Base-by-base conservation (phyloP, 2,888 invertebrate species). In the Tetranychus truncatus region DNA sequence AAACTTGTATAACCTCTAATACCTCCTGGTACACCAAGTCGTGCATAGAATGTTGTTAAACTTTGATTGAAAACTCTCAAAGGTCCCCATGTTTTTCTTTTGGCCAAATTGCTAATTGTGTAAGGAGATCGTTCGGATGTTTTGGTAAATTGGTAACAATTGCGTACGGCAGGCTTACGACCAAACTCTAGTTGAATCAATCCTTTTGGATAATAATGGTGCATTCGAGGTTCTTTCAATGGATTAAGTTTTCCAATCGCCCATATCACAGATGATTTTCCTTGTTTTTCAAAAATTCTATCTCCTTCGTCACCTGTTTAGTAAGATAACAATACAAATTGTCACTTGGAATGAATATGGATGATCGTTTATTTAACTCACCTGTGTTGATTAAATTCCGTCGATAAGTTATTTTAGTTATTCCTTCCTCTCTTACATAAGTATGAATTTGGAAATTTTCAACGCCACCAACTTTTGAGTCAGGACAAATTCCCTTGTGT, bases 21-120 rank as follows among this genome's bases (percentile, higher is more conserved):
- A 0, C 90, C 91, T 5, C 91, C 94, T 44, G 91, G 88, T 4
- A 92, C 91, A 0, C 95, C 95, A 76, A 95, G 84, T 76, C 89
- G 87, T 45, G 92, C 89, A 78, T 87, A 88, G 82, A 94, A 92
- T 75, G 89, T 88, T 78, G 91, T 87, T 76, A 91, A 87, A 74
- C 89, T 86, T 77, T 83, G 82, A 76, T 86, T 85, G 34, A 85
- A 83, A 76, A 86, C 84, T 76, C 84, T 82, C 7, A 82, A 80
- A 67, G 84, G 84, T 55, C 84, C 84, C 87, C 87, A 87, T 5
- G 83, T 81, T 77, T 84, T 76, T 44, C 21, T 18, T 73, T 76
- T 76, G n/a, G 24, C 44, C 34, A 24, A 66, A 9, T 1, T 65
- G 66, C 15, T 46, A 34, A 69, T n/a, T 72, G 67, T n/a, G 11